Evolutionary conservation across 1,140 invertebrate genomes (phyloP).

Genomic region (Bombus fervidus): DNA sequence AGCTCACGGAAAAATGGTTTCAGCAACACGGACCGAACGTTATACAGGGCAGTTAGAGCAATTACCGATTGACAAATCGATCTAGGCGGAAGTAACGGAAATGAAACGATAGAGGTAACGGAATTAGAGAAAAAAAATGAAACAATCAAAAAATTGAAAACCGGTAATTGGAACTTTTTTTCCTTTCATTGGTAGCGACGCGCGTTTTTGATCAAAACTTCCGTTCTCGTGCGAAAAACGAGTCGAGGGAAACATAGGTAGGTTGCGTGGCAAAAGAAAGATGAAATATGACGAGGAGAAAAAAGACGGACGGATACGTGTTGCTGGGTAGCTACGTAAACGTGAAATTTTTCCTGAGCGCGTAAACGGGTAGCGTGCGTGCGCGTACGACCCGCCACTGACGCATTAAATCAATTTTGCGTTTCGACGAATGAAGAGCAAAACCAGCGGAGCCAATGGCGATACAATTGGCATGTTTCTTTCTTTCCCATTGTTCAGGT

Average conservation of each 20-base stretch:
- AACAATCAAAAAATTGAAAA: constrained; percentile 16
- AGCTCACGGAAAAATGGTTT: background rate
- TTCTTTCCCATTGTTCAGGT: constrained; percentile 27
- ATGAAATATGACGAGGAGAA: background rate
- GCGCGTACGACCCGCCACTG: background rate
- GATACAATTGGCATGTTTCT: background rate
- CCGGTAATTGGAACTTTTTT: constrained; percentile 22
- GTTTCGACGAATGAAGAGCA: constrained; percentile 28
- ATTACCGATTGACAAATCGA: constrained; percentile 26
- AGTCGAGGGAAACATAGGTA: background rate
- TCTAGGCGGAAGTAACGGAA: background rate
- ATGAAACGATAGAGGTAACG: constrained; percentile 11
- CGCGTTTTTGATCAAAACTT: background rate
- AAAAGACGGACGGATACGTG: background rate
- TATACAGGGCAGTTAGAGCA: background rate
- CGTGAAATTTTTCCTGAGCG: constrained; percentile 11
- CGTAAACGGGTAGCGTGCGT: background rate
- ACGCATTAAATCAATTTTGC: constrained; percentile 58
- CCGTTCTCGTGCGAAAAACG: background rate
- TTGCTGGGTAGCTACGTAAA: background rate
- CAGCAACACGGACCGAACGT: background rate
- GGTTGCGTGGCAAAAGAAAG: no score
- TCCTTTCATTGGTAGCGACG: background rate
- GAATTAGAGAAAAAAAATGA: background rate
- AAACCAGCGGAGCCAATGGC: background rate